A percentile compares a stretch with the other conserved stretches of the same genome.
Evolutionary conservation across 2,888 invertebrate genomes (phyloP).

Genomic region (Phyllotreta cruciferae): DNA sequence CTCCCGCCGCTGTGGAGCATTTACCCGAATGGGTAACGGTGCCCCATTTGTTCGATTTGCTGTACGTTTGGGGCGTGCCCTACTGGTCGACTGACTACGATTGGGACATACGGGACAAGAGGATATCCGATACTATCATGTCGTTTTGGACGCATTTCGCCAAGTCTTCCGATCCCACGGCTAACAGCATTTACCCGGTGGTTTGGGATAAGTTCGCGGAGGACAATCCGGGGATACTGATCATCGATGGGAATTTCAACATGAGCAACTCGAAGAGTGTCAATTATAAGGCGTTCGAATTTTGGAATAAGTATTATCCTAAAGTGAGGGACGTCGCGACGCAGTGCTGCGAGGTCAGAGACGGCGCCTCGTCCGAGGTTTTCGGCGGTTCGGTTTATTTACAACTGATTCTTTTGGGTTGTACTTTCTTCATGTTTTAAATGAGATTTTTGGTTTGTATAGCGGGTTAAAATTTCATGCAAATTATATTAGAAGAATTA

Average conservation of each 20-base stretch:
- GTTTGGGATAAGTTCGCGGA: slow-evolving; percentile 77
- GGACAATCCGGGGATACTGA: slow-evolving; percentile 73
- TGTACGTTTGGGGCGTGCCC: slow-evolving; percentile 83
- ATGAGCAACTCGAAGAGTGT: slow-evolving; percentile 74
- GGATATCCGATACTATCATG: slow-evolving; percentile 81
- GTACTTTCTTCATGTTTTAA: background rate
- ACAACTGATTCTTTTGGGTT: background rate
- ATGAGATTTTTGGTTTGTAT: too few relatives aligned
- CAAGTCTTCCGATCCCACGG: slow-evolving; percentile 74
- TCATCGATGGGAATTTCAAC: slow-evolving; percentile 78
- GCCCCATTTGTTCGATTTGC: slow-evolving; percentile 82
- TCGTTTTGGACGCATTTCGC: slow-evolving; percentile 82
- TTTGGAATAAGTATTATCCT: slow-evolving; percentile 87
- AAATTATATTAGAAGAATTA: background rate
- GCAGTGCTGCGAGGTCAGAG: slow-evolving; percentile 74
- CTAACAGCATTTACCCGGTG: slow-evolving; percentile 71
- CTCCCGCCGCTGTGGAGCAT: slow-evolving; percentile 68
- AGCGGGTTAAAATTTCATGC: too few relatives aligned
- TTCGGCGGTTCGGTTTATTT: background rate
- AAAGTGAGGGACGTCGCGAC: slow-evolving; percentile 75
- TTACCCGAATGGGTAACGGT: slow-evolving; percentile 81
- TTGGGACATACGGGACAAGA: slow-evolving; percentile 81
- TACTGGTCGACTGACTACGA: slow-evolving; percentile 70
- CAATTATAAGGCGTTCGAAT: slow-evolving; percentile 79
- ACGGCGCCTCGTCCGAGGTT: slow-evolving; percentile 30